Evolutionary conservation across 92 coral and sea anemone genomes (phyloP), one percentile per base, ranked within the genome.

Genomic region (Phenganax subtilis): DNA sequence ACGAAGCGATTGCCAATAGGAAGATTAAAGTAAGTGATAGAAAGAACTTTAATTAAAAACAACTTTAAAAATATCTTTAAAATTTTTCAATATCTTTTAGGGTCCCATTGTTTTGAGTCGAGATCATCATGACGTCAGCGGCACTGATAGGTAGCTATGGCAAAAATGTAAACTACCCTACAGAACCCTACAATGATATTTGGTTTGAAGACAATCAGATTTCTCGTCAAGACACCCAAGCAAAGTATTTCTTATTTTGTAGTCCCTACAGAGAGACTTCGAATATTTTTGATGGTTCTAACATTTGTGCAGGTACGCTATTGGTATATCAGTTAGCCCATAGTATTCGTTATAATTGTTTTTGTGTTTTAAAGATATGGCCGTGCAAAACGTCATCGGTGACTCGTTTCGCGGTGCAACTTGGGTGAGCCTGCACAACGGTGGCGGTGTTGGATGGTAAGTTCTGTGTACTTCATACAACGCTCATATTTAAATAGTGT

Each of bases 361-460:
- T 52, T 73, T 7, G 59, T 57, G 47, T 76, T 6, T 52, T 87
- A 10, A 63, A 96, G 99, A 96, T 77, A 96, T 96, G 99, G 99
- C 99, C 12, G 91, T 96, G 55, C 99, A 96, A 68, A 96, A 96
- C 67, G 93, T 81, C 67, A 91, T 92, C 29, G 99, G 99, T 9
- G 99, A 92, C 70, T 81, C 99, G 0, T 96, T 96, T 84, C 91
- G 99, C 14, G 99, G 99, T 57, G 99, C 99, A 15, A 96, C 99
- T 1, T 96, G 99, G 99, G 97, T 96, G 0, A 88, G 97, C 12
- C 77, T 96, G 12, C 99, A 96, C 83, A 96, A 96, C 56, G 99
- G 99, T 9, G 99, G 99, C 3, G 99, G 99, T 16, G 91, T 87
- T 47, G 99, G 99, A 60, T 96, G 99, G 99, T 96, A 85, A 86